Base-by-base conservation (phyloP, 2,888 invertebrate species). In the Psococerastis gibbosa region DNA sequence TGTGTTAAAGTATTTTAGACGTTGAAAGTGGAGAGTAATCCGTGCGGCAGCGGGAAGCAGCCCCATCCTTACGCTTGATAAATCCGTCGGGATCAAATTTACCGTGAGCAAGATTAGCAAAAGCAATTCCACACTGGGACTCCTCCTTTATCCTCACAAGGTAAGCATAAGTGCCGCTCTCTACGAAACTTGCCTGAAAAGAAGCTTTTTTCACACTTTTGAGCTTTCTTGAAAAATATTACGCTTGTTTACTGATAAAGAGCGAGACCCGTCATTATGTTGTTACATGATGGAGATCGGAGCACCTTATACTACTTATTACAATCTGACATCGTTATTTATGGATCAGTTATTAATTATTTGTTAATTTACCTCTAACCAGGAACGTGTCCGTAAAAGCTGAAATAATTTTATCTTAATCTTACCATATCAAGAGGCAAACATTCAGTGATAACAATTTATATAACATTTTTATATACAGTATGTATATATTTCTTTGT, bases 41-140 rank as follows among this genome's bases (percentile, higher is more conserved):
- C n/a, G n/a, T n/a, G n/a, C n/a, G n/a, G n/a, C n/a, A n/a, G n/a
- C n/a, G n/a, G n/a, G n/a, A n/a, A n/a, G n/a, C n/a, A n/a, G n/a
- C n/a, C n/a, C n/a, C 38, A 38, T 38, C 38, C 38, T 38, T 38
- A 17, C 20, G 22, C 20, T 20, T 15, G 22, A 38, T 38, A 38
- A 38, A 38, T 17, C 38, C 38, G 38, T 38, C 38, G 38, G 38
- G 38, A 17, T 38, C 38, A 38, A 38, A 38, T 38, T 38, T 38
- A 38, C 38, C 38, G 38, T 38, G 22, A 38, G 38, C 22, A 22
- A 38, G 38, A 38, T 38, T 38, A 38, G 38, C 38, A 22, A 38
- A 33, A 22, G 17, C 38, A 38, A 38, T 38, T 38, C 38, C 38
- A 38, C 20, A 38, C n/a, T 20, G 22, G 38, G 20, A 20, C 38